phyloP scores from a whole-genome alignment of 2,113 vertebrate genomes.

The Pomatorhinus ruficollis region DNA sequence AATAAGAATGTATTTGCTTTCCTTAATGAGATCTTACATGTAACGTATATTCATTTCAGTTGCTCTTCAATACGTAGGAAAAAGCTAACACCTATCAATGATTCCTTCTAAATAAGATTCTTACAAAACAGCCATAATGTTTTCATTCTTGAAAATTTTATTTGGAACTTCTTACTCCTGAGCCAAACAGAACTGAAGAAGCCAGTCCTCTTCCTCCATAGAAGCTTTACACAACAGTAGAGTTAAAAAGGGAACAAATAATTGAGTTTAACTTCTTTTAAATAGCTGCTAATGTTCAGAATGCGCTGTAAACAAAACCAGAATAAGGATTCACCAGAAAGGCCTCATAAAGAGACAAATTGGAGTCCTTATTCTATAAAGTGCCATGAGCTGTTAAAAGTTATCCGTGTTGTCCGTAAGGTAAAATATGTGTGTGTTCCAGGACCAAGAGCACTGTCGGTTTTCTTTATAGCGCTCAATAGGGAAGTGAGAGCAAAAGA shows the following conservation, averaged over 20 bases:
- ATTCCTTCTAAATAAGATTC: neutral
- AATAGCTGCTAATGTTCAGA: neutral
- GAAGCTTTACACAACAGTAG: neutral
- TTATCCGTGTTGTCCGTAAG: neutral
- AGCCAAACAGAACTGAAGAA: neutral
- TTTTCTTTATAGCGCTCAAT: neutral
- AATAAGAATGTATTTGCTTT: neutral
- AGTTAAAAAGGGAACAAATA: neutral
- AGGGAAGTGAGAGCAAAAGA: neutral
- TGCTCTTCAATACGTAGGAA: neutral
- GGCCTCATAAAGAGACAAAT: neutral
- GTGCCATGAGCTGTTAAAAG: neutral
- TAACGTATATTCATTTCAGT: neutral
- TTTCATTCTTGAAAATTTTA: neutral
- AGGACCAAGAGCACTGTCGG: neutral
- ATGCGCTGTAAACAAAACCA: neutral
- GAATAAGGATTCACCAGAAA: neutral
- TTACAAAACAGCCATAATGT: neutral
- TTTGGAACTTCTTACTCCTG: neutral
- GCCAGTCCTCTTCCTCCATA: neutral
- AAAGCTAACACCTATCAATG: neutral
- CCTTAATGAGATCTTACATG: neutral
- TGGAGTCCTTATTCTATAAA: neutral
- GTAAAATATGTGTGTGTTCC: neutral
- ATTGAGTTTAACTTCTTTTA: neutral